These are phyloP conservation scores for Chondrosia reniformis DNA, from an alignment of 37 sponge, comb jelly and placozoan species.

Conservation along the genomic window DNA sequence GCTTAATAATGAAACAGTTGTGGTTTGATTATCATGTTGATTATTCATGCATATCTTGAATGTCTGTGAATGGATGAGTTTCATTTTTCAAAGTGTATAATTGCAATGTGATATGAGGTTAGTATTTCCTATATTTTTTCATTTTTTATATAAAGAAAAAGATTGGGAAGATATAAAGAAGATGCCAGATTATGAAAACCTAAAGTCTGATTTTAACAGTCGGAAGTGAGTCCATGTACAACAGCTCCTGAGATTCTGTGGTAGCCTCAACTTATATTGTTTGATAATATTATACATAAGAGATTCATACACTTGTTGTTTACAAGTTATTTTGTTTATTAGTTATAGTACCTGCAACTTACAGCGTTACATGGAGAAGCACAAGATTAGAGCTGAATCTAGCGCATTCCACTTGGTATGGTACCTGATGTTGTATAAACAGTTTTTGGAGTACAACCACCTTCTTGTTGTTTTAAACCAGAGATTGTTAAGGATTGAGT, in stretches of 20 bases:
- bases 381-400: slow-evolving; percentile 76
- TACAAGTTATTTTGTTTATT: not conserved
- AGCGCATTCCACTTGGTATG: slow-evolving; percentile 85
- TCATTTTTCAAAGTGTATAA: no score
- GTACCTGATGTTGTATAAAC: no score
- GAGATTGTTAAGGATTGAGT: no score
- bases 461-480: no score
- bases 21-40: no score
- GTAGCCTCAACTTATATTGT: not conserved
- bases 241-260: not conserved
- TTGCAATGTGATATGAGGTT: no score
- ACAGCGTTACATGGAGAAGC: slow-evolving; percentile 91
- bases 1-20: no score
- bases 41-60: no score
- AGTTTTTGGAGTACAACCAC: no score
- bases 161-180: slow-evolving; percentile 94
- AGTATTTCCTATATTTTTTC: no score
- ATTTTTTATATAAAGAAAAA: slow-evolving; percentile 66
- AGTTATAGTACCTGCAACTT: slow-evolving; percentile 57
- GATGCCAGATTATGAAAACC: slow-evolving; percentile 87
- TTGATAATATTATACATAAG: not conserved
- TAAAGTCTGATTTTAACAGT: slow-evolving; percentile 80
- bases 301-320: no score
- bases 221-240: slow-evolving; percentile 26
- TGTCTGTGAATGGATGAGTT: no score